These are phyloP conservation scores for Pitangus sulphuratus DNA, from an alignment of 2,797 vertebrate species.

Conservation along the genomic window DNA sequence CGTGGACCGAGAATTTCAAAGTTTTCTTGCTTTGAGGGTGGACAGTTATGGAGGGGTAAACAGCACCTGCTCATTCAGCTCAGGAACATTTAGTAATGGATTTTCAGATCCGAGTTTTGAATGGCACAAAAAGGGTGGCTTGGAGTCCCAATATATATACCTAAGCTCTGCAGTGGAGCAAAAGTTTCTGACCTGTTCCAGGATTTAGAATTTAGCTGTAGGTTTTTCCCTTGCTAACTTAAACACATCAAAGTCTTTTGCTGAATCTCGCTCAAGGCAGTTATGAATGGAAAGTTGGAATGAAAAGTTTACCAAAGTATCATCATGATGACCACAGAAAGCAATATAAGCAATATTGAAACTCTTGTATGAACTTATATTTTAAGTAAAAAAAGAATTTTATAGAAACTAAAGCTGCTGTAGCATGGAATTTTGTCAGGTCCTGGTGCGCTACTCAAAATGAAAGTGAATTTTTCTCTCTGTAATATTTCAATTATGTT, in stretches of 20 bases:
- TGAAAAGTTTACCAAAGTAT: not conserved
- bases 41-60: not conserved
- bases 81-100: not conserved
- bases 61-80: not conserved
- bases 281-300: not conserved
- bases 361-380: not conserved
- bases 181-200: not conserved
- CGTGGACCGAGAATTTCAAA: accelerated
- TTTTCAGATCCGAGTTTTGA: not conserved
- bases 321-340: accelerated
- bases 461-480: not conserved
- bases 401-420: not conserved
- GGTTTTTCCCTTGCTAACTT: not conserved
- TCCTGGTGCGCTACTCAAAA: not conserved
- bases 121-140: accelerated
- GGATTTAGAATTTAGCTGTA: not conserved
- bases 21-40: not conserved
- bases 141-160: not conserved
- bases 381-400: not conserved
- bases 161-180: not conserved
- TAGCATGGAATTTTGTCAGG: not conserved
- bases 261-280: not conserved
- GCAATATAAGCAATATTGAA: not conserved
- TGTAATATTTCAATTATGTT: not conserved
- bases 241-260: not conserved